These are phyloP conservation scores for Fregata magnificens DNA, from an alignment of 2,113 vertebrate species.

Conservation along the genomic window DNA sequence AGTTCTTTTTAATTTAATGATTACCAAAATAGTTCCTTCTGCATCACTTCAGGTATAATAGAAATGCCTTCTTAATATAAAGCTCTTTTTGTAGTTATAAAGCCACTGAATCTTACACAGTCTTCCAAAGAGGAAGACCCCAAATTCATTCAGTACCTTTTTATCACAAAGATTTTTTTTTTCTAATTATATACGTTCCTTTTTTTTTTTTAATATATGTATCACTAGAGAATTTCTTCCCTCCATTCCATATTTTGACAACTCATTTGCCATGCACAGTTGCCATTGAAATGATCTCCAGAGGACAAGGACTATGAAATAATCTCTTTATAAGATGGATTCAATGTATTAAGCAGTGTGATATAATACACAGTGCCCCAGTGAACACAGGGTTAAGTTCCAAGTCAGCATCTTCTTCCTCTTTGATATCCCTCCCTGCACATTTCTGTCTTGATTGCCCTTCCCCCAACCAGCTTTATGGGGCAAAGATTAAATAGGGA, in stretches of 20 bases:
- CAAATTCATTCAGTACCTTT: not conserved
- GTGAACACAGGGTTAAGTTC: conserved; percentile 33
- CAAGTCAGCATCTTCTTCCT: conserved; percentile 13
- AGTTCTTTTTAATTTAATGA: not conserved
- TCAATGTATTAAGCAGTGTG: not conserved
- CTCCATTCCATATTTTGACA: not conserved
- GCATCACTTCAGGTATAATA: not conserved
- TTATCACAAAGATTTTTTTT: not conserved
- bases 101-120: not conserved
- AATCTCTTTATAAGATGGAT: not conserved
- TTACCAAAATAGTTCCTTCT: not conserved
- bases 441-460: not conserved
- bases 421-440: not conserved
- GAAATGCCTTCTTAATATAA: not conserved
- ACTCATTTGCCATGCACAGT: not conserved
- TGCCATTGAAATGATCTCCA: not conserved
- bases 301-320: not conserved
- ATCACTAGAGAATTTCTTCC: not conserved
- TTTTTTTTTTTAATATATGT: not conserved
- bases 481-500: not conserved
- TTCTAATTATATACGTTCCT: not conserved
- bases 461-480: not conserved
- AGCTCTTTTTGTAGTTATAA: not conserved
- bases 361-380: not conserved
- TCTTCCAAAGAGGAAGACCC: not conserved